Evolutionary conservation across 64 coral and sea anemone genomes (phyloP), one percentile per base, ranked within the genome.

Genomic region (Montipora efflorescens): DNA sequence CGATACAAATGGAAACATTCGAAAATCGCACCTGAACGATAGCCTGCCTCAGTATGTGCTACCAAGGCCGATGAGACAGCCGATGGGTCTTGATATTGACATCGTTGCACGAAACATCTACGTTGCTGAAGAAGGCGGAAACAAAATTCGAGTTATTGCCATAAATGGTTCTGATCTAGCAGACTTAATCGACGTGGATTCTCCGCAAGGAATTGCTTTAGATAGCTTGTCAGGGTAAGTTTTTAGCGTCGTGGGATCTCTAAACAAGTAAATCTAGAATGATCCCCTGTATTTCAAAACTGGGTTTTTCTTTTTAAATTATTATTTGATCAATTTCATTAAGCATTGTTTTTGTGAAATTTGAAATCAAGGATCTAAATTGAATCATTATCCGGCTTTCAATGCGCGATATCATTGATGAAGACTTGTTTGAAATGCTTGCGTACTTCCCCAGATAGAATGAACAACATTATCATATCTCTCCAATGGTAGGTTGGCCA

Each of bases 81-180:
- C 90, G 22, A 72, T 58, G 57, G 90, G 90, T 10, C 55, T 77
- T 92, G 90, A 15, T 10, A 64, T 92, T 25, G 90, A 92, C 50
- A 23, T 48, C 59, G 48, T 86, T 77, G 80, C 79, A 75, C 73
- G 90, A 52, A 92, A 92, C 23, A 64, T 92, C 20, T 92, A 92
- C 44, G 61, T 82, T 43, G 81, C 66, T n/a, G 82, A 71, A 19
- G 16, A 45, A 3, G 21, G 25, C 11, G 59, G 21, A 8, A 57
- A 50, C 13, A 82, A 68, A 7, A 78, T 92, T 12, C 59, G 53
- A 62, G 72, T 92, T 48, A n/a, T 13, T 4, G 53, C 53, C 48
- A 70, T 92, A 48, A 19, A 86, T 11, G 80, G 80, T 15, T 48
- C 9, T 16, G 48, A 78, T 62, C 21, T 59, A 48, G 58, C 55